phyloP scores from a whole-genome alignment of 2,797 vertebrate genomes.

The Brachyrhaphis roseni region DNA sequence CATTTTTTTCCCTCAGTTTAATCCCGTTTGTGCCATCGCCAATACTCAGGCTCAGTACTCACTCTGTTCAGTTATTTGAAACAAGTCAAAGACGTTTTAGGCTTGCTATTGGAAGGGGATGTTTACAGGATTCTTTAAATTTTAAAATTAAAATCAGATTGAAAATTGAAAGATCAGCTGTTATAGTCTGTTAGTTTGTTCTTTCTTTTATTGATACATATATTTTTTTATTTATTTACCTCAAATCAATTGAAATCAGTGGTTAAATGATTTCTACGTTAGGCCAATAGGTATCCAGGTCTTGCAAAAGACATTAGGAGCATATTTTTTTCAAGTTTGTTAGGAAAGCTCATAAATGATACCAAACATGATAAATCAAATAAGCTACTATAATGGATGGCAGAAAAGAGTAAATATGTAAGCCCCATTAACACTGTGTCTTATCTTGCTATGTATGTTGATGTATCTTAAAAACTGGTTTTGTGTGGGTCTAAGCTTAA shows the following conservation, averaged over 20 bases:
- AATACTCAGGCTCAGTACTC: constrained; percentile 42
- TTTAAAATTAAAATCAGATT: constrained; percentile 6
- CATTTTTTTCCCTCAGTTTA: constrained; percentile 40
- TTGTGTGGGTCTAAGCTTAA: background rate
- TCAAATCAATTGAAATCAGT: background rate
- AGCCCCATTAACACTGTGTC: background rate
- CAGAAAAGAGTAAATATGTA: background rate
- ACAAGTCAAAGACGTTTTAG: constrained; percentile 61
- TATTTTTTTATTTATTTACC: background rate
- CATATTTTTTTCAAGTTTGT: background rate
- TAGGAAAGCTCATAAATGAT: background rate
- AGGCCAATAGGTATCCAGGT: background rate
- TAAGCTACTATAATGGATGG: background rate
- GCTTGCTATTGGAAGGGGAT: constrained; percentile 34
- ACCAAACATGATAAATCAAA: background rate
- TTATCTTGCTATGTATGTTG: background rate
- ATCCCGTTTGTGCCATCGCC: constrained; percentile 68
- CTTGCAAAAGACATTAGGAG: background rate
- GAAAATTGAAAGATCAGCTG: background rate
- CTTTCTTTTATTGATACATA: background rate
- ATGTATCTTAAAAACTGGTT: background rate
- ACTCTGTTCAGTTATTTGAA: constrained; percentile 72
- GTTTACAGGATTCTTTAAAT: constrained; percentile 1
- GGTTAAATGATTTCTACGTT: background rate
- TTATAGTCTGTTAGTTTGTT: background rate